phyloP scores from a whole-genome alignment of 2,797 vertebrate genomes.

The Platyrinchus mystaceus region DNA sequence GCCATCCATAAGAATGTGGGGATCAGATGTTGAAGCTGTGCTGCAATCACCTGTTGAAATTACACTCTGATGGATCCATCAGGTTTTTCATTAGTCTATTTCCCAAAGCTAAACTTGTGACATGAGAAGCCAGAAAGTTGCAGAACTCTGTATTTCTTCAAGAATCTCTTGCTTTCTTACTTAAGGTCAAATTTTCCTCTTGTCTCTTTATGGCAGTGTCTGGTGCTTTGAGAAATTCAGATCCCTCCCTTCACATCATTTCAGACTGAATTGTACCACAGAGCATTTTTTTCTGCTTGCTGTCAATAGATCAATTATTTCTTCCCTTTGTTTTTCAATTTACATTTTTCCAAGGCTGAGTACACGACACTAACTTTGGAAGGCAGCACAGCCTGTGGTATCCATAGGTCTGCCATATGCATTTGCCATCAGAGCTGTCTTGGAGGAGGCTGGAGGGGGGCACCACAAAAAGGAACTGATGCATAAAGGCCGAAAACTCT shows the following conservation, averaged over 20 bases:
- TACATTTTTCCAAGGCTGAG: neutral
- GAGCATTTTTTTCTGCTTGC: neutral
- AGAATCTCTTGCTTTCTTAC: neutral
- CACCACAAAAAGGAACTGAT: neutral
- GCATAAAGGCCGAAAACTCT: neutral
- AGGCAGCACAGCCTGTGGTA: accelerated
- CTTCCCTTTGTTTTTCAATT: neutral
- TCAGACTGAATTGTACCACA: neutral
- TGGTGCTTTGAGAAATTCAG: neutral
- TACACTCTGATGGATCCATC: neutral
- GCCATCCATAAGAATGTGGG: neutral
- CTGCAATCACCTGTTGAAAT: neutral
- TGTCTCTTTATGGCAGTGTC: neutral
- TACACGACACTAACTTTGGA: neutral
- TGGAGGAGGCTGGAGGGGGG: neutral
- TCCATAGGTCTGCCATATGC: neutral
- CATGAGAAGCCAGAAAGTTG: neutral
- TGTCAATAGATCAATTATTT: neutral
- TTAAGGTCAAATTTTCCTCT: neutral
- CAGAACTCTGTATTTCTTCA: neutral
- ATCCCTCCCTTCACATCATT: neutral
- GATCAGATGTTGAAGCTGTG: neutral
- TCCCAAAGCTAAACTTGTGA: neutral
- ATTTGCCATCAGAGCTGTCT: neutral
- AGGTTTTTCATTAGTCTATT: neutral